Evolutionary conservation across 2,888 invertebrate species (phyloP).

Genomic region (Onchidella celtica): DNA sequence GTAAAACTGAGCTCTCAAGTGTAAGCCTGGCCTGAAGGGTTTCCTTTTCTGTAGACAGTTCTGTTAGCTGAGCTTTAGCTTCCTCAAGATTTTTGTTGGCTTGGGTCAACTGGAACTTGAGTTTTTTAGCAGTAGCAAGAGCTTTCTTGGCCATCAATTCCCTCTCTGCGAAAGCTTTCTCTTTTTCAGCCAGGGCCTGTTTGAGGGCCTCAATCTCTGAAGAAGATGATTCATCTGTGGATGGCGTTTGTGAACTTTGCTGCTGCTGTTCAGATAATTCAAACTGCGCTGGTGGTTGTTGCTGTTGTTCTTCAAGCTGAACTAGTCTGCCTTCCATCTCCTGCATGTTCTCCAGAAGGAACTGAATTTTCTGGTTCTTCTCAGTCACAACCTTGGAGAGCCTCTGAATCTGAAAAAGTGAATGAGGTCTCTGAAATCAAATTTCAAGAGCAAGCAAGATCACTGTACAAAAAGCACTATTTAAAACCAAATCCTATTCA

Average conservation of each 20-base stretch:
- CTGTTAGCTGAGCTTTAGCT: constrained; percentile 46
- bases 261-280: constrained; percentile 43
- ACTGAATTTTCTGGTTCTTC: constrained; percentile 68
- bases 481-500: too few species aligned
- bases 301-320: constrained; percentile 54
- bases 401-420: constrained; percentile 31
- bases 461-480: too few species aligned
- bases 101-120: constrained; percentile 69
- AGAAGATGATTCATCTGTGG: constrained; percentile 26
- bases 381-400: constrained; percentile 48
- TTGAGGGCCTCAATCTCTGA: constrained; percentile 53
- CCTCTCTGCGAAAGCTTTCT: constrained; percentile 60
- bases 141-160: constrained; percentile 71
- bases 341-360: constrained; percentile 69
- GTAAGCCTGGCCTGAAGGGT: constrained; percentile 39
- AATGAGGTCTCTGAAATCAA: too few species aligned
- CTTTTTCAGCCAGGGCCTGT: constrained; percentile 52
- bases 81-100: constrained; percentile 54
- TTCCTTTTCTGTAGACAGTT: constrained; percentile 49
- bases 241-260: constrained; percentile 20
- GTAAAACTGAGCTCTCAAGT: constrained; percentile 6
- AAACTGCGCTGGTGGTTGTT: constrained; percentile 51
- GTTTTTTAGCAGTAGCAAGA: constrained; percentile 73
- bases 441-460: too few species aligned
- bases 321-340: constrained; percentile 70